Evolutionary conservation across 53 echinoderm and acorn worm genomes (phyloP), one percentile per base, ranked within the genome.

Genomic region (Henricia sp.): DNA sequence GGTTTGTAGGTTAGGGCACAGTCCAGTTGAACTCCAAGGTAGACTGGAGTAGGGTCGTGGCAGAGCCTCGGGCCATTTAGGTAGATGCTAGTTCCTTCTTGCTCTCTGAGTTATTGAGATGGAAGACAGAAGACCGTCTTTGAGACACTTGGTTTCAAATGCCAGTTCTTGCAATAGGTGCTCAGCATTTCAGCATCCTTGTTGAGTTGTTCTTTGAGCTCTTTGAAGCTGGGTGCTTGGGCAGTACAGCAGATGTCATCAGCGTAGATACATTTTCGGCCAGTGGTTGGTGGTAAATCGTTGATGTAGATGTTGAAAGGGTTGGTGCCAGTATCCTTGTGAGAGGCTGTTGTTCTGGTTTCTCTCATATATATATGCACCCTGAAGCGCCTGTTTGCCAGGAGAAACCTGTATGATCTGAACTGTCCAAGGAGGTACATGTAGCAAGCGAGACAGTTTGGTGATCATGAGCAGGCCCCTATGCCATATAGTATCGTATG

Each of bases 241-340:
- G 19, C 20, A 26, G 59, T 25, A 1, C 19, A 26, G 24, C 48
- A 46, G 48, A 60, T 60, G 29, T 60, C 62, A 19, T 60, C 62
- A 24, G 62, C 62, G 29, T 60, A 60, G 62, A 10, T 28, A 19
- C 8, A 60, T 28, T 60, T 60, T 28, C 29, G 23, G 62, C n/a
- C 29, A 11, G 23, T 60, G 23, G 62, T 60, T 19, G 62, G 23
- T 60, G 62, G 62, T 60, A 60, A 21, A 21, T 60, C 62, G 23
- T 21, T 28, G 24, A 28, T 60, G n/a, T 60, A 60, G 62, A 28
- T 60, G 29, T 60, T 60, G 62, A 60, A 60, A 60, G 62, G 23
- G 62, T 60, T 60, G 62, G 62, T 60, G 62, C 62, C 62, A 60
- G n/a, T 10, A 60, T 60, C 62, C 62, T 60, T 60, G 62, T 60